Evolutionary conservation across 2,888 invertebrate species (phyloP), one percentile per base, ranked within the genome.

Genomic region (Sarcophaga variegata): DNA sequence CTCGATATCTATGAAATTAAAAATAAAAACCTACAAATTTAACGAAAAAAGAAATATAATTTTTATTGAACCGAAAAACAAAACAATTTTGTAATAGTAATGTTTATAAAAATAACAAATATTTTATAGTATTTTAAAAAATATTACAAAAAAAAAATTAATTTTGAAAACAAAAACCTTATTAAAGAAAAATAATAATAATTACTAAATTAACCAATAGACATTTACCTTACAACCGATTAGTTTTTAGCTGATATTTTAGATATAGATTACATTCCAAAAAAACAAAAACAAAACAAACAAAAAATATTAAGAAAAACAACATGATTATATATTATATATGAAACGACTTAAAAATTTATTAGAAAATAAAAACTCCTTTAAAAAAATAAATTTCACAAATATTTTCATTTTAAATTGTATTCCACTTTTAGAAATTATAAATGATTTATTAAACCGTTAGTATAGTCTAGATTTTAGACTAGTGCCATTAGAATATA

Each of bases 91-190:
- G 22, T 63, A 77, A 79, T 10, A 14, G 54, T 54, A 54, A 54
- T 54, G 54, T 54, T 70, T 37, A 70, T 70, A 78, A 77, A 12
- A 75, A 63, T 45, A 79, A 54, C 12, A 82, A 83, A 82, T 86
- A 83, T 86, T 86, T 83, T 86, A 78, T 69, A 83, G 45, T 67
- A 83, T 83, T 87, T 87, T 84, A 87, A 79, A 0, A 27, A 47
- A 66, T 74, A 83, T 62, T 17, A 4, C 1, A 22, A 62, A 54
- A 54, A 27, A 66, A 66, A 70, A 83, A 72, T 17, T 3, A 64
- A 54, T 17, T 14, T 14, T 54, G 17, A 14, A 54, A 54, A 54
- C 12, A 20, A 20, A 62, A 67, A 72, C 14, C 47, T 63, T 74
- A 62, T 54, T 22, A 70, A 64, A 59, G 67, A 49, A 67, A 70